A percentile compares a stretch with the other conserved stretches of the same genome.
Conservation (phyloP, 2,888 invertebrate genomes). For the Diloba caeruleocephala region DNA sequence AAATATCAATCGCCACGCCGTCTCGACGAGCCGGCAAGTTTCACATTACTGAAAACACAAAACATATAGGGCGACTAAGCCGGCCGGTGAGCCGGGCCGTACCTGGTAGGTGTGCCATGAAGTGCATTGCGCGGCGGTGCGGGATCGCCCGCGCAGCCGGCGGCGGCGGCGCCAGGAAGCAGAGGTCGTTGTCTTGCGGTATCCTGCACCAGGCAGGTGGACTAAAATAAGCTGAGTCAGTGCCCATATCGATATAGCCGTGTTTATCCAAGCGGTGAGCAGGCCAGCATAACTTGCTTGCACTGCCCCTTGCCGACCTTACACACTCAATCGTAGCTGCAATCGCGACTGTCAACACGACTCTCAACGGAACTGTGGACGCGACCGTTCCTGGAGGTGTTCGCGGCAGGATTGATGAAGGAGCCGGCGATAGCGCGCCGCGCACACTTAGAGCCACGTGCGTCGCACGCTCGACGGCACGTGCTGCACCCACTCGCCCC, state of each 20-base stretch:
- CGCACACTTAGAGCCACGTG: conserved; percentile 75
- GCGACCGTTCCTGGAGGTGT: conserved; percentile 80
- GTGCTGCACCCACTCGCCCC: conserved; percentile 46
- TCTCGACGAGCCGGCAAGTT: not conserved
- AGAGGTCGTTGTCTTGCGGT: conserved; percentile 43
- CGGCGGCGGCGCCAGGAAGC: conserved; percentile 56
- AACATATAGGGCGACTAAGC: not conserved
- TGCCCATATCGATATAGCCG: conserved; percentile 89
- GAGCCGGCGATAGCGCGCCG: conserved; percentile 70
- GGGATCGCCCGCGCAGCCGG: conserved; percentile 43
- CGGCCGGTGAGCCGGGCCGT: conserved; percentile 2
- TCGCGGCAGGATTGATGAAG: conserved; percentile 80
- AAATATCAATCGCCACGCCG: not conserved
- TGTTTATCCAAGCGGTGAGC: conserved; percentile 81
- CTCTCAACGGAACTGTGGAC: conserved; percentile 55
- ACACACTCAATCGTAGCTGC: conserved; percentile 71
- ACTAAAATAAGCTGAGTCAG: conserved; percentile 51
- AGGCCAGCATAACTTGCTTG: conserved; percentile 66
- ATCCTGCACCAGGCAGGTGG: conserved; percentile 60
- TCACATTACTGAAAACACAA: conserved; percentile 1
- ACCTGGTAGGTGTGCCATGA: conserved; percentile 40
- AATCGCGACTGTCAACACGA: conserved; percentile 22
- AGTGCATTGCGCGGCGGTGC: conserved; percentile 22
- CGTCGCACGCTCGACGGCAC: conserved; percentile 67
- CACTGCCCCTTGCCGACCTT: conserved; percentile 73